Conservation (phyloP, 1,140 invertebrate species). For the Homalodisca vitripennis region DNA sequence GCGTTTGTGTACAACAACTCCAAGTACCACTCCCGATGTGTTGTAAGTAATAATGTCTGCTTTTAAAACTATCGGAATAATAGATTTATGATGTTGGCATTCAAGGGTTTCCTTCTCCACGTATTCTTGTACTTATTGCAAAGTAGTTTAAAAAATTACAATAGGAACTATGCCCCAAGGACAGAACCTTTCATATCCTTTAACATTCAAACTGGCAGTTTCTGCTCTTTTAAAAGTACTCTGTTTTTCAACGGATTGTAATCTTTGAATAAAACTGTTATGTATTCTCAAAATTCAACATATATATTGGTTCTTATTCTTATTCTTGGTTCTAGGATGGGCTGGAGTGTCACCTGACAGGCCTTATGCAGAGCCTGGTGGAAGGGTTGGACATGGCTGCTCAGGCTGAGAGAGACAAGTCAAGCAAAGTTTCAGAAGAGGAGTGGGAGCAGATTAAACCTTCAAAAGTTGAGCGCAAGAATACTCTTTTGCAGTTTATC, state of each 20-base stretch:
- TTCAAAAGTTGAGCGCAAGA: slow-evolving; percentile 61
- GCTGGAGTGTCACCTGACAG: slow-evolving; percentile 60
- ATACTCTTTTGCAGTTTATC: slow-evolving; percentile 59
- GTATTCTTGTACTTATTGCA: no score
- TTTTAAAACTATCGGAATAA: neutral
- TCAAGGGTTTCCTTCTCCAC: no score
- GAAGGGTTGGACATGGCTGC: slow-evolving; percentile 64
- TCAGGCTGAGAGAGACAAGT: slow-evolving; percentile 63
- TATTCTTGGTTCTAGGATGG: slow-evolving; percentile 54
- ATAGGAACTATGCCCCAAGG: no score
- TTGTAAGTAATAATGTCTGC: slow-evolving; percentile 49
- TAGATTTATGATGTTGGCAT: no score
- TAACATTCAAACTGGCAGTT: no score
- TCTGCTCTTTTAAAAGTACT: no score
- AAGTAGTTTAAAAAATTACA: no score
- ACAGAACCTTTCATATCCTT: no score
- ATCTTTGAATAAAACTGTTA: neutral
- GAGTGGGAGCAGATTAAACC: slow-evolving; percentile 76
- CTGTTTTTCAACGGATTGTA: no score
- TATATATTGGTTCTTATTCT: slow-evolving; percentile 29
- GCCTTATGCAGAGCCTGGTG: slow-evolving; percentile 60
- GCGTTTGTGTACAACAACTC: slow-evolving; percentile 76
- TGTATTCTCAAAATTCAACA: slow-evolving; percentile 20
- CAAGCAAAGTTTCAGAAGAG: slow-evolving; percentile 72
- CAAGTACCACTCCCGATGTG: slow-evolving; percentile 49